A percentile compares a stretch with the other conserved stretches of the same genome.
Conservation (phyloP, 2,888 invertebrate genomes). For the Dexiosoma caninum region DNA sequence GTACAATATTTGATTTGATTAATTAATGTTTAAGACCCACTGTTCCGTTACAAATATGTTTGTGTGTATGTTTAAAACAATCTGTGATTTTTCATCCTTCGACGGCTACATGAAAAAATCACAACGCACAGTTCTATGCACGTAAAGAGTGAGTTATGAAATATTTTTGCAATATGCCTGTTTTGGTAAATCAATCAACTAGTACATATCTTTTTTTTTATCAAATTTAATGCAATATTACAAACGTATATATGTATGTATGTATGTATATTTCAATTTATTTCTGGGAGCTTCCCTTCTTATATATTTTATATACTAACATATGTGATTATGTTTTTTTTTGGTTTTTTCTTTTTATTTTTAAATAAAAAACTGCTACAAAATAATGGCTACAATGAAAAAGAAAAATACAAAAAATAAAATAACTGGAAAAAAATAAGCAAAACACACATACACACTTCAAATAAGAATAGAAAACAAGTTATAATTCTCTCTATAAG, state of each 20-base stretch:
- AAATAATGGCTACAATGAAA: constrained; percentile 28
- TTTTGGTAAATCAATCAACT: constrained; percentile 65
- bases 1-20: no score
- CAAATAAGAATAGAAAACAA: constrained; percentile 19
- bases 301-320: no score
- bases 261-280: constrained; percentile 39
- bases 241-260: neutral
- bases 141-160: constrained; percentile 45
- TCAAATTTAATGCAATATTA: constrained; percentile 45
- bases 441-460: neutral
- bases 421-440: neutral
- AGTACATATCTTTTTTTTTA: constrained; percentile 29
- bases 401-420: neutral
- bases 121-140: no score
- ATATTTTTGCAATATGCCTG: constrained; percentile 57
- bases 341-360: neutral
- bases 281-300: neutral
- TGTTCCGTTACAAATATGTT: neutral
- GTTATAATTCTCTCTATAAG: constrained; percentile 27
- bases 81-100: constrained; percentile 43
- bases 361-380: neutral
- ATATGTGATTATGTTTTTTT: neutral
- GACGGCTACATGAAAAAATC: neutral
- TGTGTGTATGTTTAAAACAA: neutral
- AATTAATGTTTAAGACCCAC: no score